phyloP scores from a whole-genome alignment of 2,113 vertebrate genomes.

The Aphyosemion australe region DNA sequence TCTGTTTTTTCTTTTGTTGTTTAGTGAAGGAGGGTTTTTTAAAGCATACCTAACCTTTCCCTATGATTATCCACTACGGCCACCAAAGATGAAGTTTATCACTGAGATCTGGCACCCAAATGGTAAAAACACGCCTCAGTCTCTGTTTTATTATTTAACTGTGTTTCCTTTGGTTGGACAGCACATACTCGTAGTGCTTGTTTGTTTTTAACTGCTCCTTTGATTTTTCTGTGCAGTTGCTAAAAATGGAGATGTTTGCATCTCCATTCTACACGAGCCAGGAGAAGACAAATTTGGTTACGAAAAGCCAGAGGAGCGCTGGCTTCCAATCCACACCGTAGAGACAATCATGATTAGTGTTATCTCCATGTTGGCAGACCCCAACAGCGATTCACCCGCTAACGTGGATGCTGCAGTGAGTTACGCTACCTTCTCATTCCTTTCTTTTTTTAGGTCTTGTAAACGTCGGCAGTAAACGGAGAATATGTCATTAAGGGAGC shows the following conservation, averaged over 20 bases:
- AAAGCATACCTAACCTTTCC: conserved; percentile 99
- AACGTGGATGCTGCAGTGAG: conserved; percentile 98
- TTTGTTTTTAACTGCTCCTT: conserved; percentile 23
- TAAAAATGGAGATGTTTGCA: conserved; percentile 99
- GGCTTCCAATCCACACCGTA: conserved; percentile 99
- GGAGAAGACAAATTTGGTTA: conserved; percentile 99
- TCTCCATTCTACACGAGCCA: conserved; percentile 98
- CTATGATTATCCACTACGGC: conserved; percentile 98
- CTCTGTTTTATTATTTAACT: not conserved
- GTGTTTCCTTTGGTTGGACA: too few relatives aligned
- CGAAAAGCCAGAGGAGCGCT: conserved; percentile 98
- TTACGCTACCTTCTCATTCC: not conserved
- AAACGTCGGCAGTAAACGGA: not conserved
- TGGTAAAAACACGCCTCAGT: conserved; percentile 77
- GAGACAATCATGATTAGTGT: conserved; percentile 99
- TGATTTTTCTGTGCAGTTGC: conserved; percentile 84
- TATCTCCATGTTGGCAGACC: conserved; percentile 99
- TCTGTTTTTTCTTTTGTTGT: conserved; percentile 29
- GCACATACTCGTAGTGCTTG: not conserved
- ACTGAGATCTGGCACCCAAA: conserved; percentile 99
- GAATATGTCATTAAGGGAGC: not conserved
- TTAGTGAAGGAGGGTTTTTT: conserved; percentile 98
- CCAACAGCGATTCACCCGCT: conserved; percentile 98
- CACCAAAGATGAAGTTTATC: conserved; percentile 99
- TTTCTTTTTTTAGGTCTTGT: not conserved